Conservation (phyloP, 2,888 invertebrate species). For the Hipparchia semele region DNA sequence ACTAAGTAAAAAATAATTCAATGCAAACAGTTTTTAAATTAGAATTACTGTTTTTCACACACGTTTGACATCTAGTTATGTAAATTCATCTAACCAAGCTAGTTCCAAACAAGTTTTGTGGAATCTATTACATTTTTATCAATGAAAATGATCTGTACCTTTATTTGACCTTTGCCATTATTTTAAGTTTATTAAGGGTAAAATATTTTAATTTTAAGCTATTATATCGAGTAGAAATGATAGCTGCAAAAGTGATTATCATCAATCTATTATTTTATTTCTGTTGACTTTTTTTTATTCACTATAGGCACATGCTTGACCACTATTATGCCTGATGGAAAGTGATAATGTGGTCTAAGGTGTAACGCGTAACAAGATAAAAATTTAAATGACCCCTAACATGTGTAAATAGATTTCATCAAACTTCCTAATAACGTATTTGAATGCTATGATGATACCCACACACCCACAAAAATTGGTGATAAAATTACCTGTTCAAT, state of each 20-base stretch:
- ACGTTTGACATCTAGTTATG: conserved; percentile 10
- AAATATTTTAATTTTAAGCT: too few relatives aligned
- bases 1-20: conserved; percentile 3
- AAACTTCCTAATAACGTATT: background rate
- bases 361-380: background rate
- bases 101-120: background rate
- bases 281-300: background rate
- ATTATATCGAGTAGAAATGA: background rate
- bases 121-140: conserved; percentile 14
- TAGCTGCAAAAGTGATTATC: background rate
- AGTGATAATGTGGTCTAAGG: too few relatives aligned
- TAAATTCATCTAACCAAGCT: background rate
- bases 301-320: too few relatives aligned
- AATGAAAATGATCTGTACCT: conserved; percentile 2
- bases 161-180: conserved; percentile 5
- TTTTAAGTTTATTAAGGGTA: background rate
- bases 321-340: too few relatives aligned
- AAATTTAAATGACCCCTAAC: background rate
- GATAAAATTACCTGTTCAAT: background rate
- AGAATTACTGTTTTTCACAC: conserved; percentile 3
- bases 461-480: too few relatives aligned
- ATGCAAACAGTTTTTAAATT: conserved; percentile 7
- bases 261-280: background rate
- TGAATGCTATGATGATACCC: background rate
- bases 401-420: background rate